Percentiles rank a stretch among this genome's conserved stretches.
phyloP scores from a whole-genome alignment of 2,113 vertebrate species.

The Aplodontia rufa region DNA sequence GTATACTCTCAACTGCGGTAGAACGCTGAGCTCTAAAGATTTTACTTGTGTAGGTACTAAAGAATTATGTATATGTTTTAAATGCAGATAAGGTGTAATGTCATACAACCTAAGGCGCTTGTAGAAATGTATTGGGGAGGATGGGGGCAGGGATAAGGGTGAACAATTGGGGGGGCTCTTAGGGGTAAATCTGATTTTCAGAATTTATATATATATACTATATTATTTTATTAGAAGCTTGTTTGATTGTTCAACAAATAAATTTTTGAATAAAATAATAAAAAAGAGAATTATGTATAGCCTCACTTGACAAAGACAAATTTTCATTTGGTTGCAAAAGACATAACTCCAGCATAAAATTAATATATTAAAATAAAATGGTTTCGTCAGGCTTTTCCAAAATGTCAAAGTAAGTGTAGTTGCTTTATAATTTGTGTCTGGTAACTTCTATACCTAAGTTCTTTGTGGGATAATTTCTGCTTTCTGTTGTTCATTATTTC shows the following conservation, averaged over 20 bases:
- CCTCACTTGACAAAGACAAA: background rate
- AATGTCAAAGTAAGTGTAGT: background rate
- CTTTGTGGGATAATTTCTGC: background rate
- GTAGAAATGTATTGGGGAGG: too few species aligned
- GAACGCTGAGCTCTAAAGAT: background rate
- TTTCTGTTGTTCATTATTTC: background rate
- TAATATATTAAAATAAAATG: background rate
- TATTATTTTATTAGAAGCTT: too few species aligned
- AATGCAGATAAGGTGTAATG: too few species aligned
- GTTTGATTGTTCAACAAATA: too few species aligned
- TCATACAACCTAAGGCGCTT: too few species aligned
- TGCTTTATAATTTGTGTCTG: background rate
- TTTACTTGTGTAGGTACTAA: background rate
- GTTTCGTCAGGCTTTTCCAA: background rate
- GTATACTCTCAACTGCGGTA: background rate
- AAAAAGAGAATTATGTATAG: background rate
- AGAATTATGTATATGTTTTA: background rate
- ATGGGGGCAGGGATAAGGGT: too few species aligned
- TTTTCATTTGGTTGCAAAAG: background rate
- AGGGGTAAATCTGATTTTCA: too few species aligned
- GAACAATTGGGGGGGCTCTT: too few species aligned
- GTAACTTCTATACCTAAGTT: background rate
- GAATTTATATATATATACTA: too few species aligned
- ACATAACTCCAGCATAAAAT: background rate
- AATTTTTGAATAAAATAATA: too few species aligned